These are phyloP conservation scores for Geotrypetes seraphini DNA, from an alignment of 2,797 vertebrate genomes.

Conservation along the genomic window DNA sequence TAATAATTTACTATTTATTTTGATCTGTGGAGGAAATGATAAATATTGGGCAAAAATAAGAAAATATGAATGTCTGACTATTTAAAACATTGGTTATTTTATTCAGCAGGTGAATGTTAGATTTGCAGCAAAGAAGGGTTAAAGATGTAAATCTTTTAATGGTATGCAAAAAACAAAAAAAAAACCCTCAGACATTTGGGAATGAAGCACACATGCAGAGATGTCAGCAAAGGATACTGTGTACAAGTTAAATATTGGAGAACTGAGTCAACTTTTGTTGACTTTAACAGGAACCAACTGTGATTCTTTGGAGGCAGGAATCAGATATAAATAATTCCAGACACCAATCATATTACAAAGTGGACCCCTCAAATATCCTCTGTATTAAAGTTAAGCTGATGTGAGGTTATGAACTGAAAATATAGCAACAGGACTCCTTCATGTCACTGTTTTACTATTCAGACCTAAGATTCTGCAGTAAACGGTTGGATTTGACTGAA, in stretches of 20 bases:
- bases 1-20: no score
- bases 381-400: neutral
- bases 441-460: neutral
- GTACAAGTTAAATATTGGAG: conserved; percentile 16
- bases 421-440: neutral
- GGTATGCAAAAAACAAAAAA: neutral
- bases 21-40: no score
- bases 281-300: conserved; percentile 35
- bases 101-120: neutral
- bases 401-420: neutral
- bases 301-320: conserved; percentile 25
- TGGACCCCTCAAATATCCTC: conserved; percentile 1
- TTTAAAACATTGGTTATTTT: conserved; percentile 1
- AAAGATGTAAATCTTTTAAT: conserved; percentile 2
- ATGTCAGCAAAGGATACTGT: conserved; percentile 11
- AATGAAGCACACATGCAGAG: neutral
- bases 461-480: accelerated
- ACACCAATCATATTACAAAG: conserved; percentile 4
- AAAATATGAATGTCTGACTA: no score
- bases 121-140: conserved; percentile 4
- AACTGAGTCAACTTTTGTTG: conserved; percentile 10
- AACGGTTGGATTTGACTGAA: accelerated
- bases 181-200: conserved; percentile 8
- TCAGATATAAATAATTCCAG: conserved; percentile 32
- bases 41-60: no score